Evolutionary conservation across 2,113 vertebrate species (phyloP), one percentile per base, ranked within the genome.

Genomic region (Heptranchias perlo): DNA sequence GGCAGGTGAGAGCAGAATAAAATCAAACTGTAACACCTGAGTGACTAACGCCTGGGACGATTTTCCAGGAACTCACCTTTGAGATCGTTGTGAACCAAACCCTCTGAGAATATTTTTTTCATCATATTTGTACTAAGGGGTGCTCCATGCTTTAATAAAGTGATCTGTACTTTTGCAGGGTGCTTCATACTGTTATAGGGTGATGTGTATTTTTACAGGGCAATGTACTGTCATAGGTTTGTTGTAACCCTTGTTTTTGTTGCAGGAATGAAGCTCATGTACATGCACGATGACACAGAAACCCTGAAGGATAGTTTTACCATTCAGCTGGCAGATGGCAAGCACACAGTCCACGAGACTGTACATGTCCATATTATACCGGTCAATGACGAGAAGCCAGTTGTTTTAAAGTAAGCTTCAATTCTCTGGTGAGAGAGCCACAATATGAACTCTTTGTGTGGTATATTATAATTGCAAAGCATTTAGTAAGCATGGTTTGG

Each of bases 281-380:
- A 98, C 97, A 97, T 98, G 97, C 98, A 99, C 96, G 98, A 99
- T 97, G 98, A 98, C 98, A 98, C 98, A 96, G 98, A 99, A 97
- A 98, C 98, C 97, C 98, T 97, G 97, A 97, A 98, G 98, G 99
- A 99, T 97, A 96, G 96, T 92, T 97, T 98, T 97, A 97, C 97
- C 95, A 65, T 98, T 96, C 97, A 97, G 97, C 98, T 99, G 98
- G 98, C 98, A 98, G 99, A 99, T 98, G 98, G 99, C 97, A 97
- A 97, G 96, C 98, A 97, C 97, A 97, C 98, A 97, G 98, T 98
- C 96, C 97, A 97, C 97, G 98, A 97, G 97, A 98, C 97, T 96
- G 97, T 98, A 96, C 97, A 97, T 96, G 97, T 99, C 98, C 97
- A 97, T 94, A 98, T 99, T 97, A 97, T 98, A 98, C 98, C 98